phyloP scores from a whole-genome alignment of 1,140 invertebrate genomes.

The Bombus fervidus region DNA sequence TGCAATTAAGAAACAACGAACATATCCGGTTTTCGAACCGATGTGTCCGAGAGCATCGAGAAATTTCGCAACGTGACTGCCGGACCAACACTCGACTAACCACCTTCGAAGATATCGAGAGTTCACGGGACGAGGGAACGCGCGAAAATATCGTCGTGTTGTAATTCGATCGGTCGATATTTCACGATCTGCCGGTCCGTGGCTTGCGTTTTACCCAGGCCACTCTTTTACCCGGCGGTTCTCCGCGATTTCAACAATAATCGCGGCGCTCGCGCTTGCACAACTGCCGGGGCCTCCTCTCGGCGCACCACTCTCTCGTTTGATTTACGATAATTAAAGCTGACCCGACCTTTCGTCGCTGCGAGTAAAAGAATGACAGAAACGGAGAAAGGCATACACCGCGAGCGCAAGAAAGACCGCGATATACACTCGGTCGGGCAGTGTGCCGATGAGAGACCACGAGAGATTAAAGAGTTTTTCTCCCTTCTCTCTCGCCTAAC shows the following conservation, averaged over 20 bases:
- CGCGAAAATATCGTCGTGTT: slow-evolving; percentile 28
- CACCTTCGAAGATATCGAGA: not conserved
- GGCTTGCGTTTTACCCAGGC: not conserved
- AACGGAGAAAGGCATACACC: slow-evolving; percentile 9
- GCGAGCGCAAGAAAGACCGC: slow-evolving; percentile 39
- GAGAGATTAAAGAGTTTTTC: slow-evolving; percentile 62
- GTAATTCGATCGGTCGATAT: slow-evolving; percentile 63
- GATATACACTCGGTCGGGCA: slow-evolving; percentile 31
- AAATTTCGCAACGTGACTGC: not conserved
- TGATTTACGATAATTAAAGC: slow-evolving; percentile 81
- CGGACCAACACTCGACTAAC: not conserved
- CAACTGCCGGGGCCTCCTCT: slow-evolving; percentile 60
- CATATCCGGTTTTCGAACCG: not conserved
- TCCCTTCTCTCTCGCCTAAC: slow-evolving; percentile 10
- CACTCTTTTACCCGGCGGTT: slow-evolving; percentile 41
- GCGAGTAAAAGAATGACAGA: slow-evolving; percentile 52
- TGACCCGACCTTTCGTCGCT: slow-evolving; percentile 78
- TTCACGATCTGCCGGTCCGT: slow-evolving; percentile 53
- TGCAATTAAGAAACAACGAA: not conserved
- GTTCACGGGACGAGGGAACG: slow-evolving; percentile 2
- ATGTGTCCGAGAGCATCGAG: not conserved
- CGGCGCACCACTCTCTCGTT: slow-evolving; percentile 68
- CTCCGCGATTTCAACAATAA: slow-evolving; percentile 69
- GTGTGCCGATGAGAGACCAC: slow-evolving; percentile 60
- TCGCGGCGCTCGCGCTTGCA: slow-evolving; percentile 55